Evolutionary conservation across 2,113 vertebrate genomes (phyloP), one percentile per base, ranked within the genome.

Genomic region (Lepidothrix coronata): DNA sequence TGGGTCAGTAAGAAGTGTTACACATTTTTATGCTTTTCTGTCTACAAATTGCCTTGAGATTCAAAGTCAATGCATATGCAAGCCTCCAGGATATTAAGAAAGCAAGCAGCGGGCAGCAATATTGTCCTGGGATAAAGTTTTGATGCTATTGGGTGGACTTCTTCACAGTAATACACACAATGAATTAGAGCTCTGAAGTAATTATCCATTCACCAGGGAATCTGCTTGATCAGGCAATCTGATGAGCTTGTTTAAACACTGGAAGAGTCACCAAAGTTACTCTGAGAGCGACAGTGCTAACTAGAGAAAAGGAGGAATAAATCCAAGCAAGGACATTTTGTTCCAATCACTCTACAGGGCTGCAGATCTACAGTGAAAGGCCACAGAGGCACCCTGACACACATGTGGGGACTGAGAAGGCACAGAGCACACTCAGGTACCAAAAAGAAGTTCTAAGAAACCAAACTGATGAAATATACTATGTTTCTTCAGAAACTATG

Each of bases 381-480:
- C 19, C 19, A 20, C 0, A 75, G 27, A 24, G 6, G 23, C 30
- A 49, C 77, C 16, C 9, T 2, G 3, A 65, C 0, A 3, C 8
- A 39, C 9, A 12, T 17, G 3, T 6, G 8, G 20, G 6, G 8
- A 51, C 30, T 1, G 0, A 66, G 21, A 37, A 63, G 19, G 31
- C 3, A 1, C 4, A 55, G 12, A 65, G 15, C 2, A 18, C 30
- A 17, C 28, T 28, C 27, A 33, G 16, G 14, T 27, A 72, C 18
- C 2, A 2, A 61, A 59, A 65, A 35, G 15, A 65, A n/a, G 18
- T 61, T 76, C 30, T 49, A 85, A 48, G 1, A 4, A 70, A 81
- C n/a, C 9, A 44, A 49, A 88, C 19, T n/a, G 30, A 66, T 54
- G 7, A 71, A 51, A 85, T n/a, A 70, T 0, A 44, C 5, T 8